Base-by-base conservation (phyloP, 2,888 invertebrate species). In the Drosophila siamana region DNA sequence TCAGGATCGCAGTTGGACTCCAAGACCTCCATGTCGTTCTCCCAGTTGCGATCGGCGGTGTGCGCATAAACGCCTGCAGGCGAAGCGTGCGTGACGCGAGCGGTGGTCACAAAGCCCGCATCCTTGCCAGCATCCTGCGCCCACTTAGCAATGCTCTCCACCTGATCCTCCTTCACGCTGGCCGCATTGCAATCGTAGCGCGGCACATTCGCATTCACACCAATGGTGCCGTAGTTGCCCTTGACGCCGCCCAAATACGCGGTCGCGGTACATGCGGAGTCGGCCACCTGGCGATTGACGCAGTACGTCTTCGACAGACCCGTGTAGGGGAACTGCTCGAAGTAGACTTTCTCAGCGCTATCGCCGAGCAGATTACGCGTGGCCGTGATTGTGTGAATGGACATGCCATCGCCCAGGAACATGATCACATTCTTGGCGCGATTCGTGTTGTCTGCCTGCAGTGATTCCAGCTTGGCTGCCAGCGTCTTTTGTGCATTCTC, bases 231-330 rank as follows among this genome's bases (percentile, higher is more conserved):
- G 72, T 90, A 94, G 90, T 96, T 97, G 13, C 94, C 95, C 92
- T 97, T 97, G 0, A 96, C 95, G 0, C 97, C 97, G 1, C 94
- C 93, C 40, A 97, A 92, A 87, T 96, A 96, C 0, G 97, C 97
- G 0, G 97, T 97, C 0, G 96, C 95, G 0, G 96, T 95, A 86
- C 96, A 96, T 0, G 97, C 97, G 0, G 97, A 97, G 87, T 97
- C 97, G 0, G 97, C 94, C 0, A 97, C 96, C 92, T 97, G 95
- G 5, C 93, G 93, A 82, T 96, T 94, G 0, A 96, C 94, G 90
- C 96, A 96, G 90, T 96, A 96, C 0, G 96, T 96, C 95, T 96
- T 92, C 19, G 92, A 86, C 5, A 92, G 62, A 0, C 92, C 92
- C n/a, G 89, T 75, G 75, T 93, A 93, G 0, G 95, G 95, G 80